phyloP scores from a whole-genome alignment of 2,888 invertebrate genomes.

The Phyto melanocephala region DNA sequence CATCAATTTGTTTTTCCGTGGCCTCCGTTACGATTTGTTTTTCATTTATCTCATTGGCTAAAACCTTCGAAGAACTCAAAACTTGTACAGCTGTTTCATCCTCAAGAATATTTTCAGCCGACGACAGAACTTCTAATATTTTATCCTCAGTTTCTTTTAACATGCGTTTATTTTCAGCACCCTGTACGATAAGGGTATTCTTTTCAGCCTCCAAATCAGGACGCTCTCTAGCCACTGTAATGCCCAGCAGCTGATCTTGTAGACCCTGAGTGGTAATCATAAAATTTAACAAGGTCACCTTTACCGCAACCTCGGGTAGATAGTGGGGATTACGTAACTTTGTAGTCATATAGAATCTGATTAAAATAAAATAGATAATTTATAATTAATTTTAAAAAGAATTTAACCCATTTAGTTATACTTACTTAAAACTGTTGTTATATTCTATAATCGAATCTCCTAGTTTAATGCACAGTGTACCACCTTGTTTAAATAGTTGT shows the following conservation, averaged over 20 bases:
- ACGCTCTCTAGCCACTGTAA: slow-evolving; percentile 94
- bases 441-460: slow-evolving; percentile 96
- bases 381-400: background rate
- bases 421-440: slow-evolving; percentile 88
- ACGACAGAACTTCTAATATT: slow-evolving; percentile 88
- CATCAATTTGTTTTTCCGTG: slow-evolving; percentile 94
- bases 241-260: slow-evolving; percentile 92
- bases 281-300: slow-evolving; percentile 94
- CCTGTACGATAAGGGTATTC: slow-evolving; percentile 90
- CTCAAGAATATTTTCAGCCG: slow-evolving; percentile 90
- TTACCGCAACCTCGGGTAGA: slow-evolving; percentile 94
- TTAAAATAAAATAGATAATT: background rate
- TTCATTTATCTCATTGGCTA: slow-evolving; percentile 93
- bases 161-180: slow-evolving; percentile 89
- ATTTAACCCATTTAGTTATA: slow-evolving; percentile 4
- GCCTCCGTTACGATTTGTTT: slow-evolving; percentile 94
- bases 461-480: slow-evolving; percentile 90
- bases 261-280: slow-evolving; percentile 94
- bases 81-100: slow-evolving; percentile 94
- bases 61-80: slow-evolving; percentile 91
- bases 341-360: slow-evolving; percentile 94
- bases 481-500: slow-evolving; percentile 94
- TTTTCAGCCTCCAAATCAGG: slow-evolving; percentile 96
- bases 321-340: slow-evolving; percentile 96
- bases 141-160: slow-evolving; percentile 94